These are phyloP conservation scores for Anser brachyrhynchus DNA, from an alignment of 2,113 vertebrate species.

Conservation along the genomic window DNA sequence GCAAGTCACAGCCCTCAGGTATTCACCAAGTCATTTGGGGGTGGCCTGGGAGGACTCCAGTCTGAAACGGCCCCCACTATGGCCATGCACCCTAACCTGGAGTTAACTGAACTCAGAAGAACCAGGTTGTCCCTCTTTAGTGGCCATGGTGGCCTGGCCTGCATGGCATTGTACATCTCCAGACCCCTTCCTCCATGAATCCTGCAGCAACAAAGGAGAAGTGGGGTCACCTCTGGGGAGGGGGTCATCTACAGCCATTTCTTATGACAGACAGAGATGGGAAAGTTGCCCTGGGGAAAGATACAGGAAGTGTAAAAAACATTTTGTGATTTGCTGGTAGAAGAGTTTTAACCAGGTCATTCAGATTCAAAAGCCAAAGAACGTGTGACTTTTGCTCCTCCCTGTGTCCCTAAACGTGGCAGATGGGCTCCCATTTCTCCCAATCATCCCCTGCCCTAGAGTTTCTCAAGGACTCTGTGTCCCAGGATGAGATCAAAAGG, in stretches of 20 bases:
- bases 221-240: neutral
- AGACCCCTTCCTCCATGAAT: neutral
- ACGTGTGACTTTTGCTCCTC: neutral
- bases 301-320: neutral
- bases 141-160: neutral
- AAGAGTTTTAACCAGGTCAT: neutral
- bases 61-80: neutral
- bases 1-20: neutral
- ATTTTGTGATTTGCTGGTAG: neutral
- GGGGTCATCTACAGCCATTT: neutral
- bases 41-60: neutral
- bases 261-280: neutral
- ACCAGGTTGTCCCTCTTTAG: neutral
- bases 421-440: neutral
- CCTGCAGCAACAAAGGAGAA: neutral
- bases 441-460: neutral
- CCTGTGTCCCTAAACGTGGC: too few relatives aligned
- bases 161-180: neutral
- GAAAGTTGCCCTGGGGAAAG: neutral
- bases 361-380: neutral
- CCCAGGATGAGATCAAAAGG: neutral
- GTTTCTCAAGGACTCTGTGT: neutral
- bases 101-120: neutral
- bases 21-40: fast-evolving
- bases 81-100: neutral